A percentile compares a stretch with the other conserved stretches of the same genome.
Evolutionary conservation across 2,888 invertebrate genomes (phyloP).

Genomic region (Leptopilina myrica): DNA sequence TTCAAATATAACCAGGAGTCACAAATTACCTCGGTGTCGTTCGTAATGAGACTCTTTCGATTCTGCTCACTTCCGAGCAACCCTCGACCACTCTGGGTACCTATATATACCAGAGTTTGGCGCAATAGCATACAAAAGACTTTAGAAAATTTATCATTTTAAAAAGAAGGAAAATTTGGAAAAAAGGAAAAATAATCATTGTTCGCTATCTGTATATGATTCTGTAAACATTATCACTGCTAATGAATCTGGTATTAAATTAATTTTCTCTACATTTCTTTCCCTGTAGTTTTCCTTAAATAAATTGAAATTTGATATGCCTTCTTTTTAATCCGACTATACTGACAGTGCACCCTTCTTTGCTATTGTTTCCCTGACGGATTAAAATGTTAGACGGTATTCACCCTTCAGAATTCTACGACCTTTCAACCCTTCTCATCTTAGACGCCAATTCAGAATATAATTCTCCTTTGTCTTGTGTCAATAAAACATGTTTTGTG

Average conservation of each 20-base stretch:
- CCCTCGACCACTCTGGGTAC: neutral
- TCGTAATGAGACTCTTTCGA: constrained; percentile 21
- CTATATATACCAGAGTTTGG: constrained; percentile 7
- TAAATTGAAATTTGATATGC: neutral
- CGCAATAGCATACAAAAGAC: neutral
- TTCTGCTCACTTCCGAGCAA: constrained; percentile 3
- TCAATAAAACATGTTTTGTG: too few relatives aligned
- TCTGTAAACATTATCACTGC: too few relatives aligned
- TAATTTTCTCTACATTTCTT: too few relatives aligned
- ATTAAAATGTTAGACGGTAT: neutral
- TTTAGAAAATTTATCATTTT: neutral
- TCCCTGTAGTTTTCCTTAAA: neutral
- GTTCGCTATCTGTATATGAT: too few relatives aligned
- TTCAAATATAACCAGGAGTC: constrained; percentile 22
- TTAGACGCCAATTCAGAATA: neutral
- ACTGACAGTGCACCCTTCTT: neutral
- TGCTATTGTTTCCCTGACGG: neutral
- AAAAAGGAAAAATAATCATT: too few relatives aligned
- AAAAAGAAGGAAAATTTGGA: neutral
- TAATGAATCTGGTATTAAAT: too few relatives aligned
- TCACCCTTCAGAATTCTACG: constrained; percentile 1
- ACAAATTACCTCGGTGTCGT: constrained; percentile 25
- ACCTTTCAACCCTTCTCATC: neutral
- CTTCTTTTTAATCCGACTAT: neutral
- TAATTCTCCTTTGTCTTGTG: neutral